Percentiles rank a stretch among this genome's conserved stretches.
Conservation (phyloP, 2,888 invertebrate species). For the Caenorhabditis sinica region DNA sequence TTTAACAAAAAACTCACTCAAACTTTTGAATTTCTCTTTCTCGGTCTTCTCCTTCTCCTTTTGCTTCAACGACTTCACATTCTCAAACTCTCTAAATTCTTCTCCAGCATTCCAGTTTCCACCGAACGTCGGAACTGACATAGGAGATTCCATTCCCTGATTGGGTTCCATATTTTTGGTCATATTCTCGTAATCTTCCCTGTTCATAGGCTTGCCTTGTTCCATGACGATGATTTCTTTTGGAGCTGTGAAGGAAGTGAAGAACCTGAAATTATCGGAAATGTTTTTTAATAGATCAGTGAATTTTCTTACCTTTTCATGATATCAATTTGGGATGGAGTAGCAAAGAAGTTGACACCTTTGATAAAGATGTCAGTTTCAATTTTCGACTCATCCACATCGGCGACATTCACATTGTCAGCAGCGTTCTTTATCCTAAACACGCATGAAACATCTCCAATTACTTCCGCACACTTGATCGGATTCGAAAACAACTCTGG, state of each 20-base stretch:
- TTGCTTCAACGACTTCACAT: conserved; percentile 36
- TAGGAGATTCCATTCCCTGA: conserved; percentile 3
- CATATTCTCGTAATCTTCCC: conserved; percentile 70
- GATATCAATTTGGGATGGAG: conserved; percentile 74
- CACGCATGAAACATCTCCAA: conserved; percentile 69
- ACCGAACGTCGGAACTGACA: conserved; percentile 26
- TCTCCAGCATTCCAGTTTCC: conserved; percentile 64
- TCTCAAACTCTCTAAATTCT: conserved; percentile 64
- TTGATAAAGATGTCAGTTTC: conserved; percentile 76
- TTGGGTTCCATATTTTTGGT: conserved; percentile 65
- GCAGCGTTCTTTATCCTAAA: conserved; percentile 70
- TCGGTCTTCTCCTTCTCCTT: conserved; percentile 36
- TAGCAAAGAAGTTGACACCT: conserved; percentile 70
- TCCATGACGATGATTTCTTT: conserved; percentile 39
- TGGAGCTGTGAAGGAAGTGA: conserved; percentile 36
- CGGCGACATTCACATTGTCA: conserved; percentile 42
- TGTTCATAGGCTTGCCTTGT: conserved; percentile 71
- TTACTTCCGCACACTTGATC: conserved; percentile 73
- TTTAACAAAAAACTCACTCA: conserved; percentile 25
- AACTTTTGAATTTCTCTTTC: conserved; percentile 34
- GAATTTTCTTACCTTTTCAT: conserved; percentile 54
- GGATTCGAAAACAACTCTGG: conserved; percentile 73
- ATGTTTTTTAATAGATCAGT: neutral
- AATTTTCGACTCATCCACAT: conserved; percentile 66
- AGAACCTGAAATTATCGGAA: conserved; percentile 14